phyloP scores from a whole-genome alignment of 2,113 vertebrate species.

The Piprites chloris region DNA sequence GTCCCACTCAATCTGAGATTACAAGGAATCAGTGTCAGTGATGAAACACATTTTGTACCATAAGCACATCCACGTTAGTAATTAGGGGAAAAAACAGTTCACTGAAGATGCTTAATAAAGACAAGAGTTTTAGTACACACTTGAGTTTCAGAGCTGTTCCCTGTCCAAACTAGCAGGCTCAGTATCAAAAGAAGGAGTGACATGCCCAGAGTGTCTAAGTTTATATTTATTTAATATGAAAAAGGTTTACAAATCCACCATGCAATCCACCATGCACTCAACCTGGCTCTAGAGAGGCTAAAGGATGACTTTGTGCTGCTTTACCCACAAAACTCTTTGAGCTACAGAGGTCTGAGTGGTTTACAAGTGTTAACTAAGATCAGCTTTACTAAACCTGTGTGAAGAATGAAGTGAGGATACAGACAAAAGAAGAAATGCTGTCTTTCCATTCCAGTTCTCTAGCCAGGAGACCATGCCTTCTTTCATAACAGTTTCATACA shows the following conservation, averaged over 20 bases:
- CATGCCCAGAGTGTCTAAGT: conserved; percentile 22
- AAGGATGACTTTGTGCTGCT: background rate
- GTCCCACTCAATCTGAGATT: background rate
- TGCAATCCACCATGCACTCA: conserved; percentile 41
- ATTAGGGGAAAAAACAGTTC: background rate
- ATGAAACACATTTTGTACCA: background rate
- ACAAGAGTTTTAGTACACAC: background rate
- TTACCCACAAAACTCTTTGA: background rate
- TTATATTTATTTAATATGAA: conserved; percentile 14
- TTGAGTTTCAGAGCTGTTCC: background rate
- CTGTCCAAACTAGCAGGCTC: background rate
- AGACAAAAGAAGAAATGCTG: background rate
- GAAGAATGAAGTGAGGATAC: background rate
- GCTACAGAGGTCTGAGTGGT: conserved; percentile 1
- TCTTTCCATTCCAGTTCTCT: background rate
- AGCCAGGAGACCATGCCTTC: background rate
- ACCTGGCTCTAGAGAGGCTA: background rate
- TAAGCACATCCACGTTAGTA: background rate
- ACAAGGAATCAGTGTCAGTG: background rate
- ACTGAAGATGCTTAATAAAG: background rate
- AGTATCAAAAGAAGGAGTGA: conserved; percentile 46
- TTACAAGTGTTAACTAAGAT: background rate
- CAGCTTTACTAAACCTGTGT: background rate
- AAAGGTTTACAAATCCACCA: conserved; percentile 36
- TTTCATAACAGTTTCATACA: background rate